Conservation (phyloP, 2,113 vertebrate species). For the Tetraodon nigroviridis region DNA sequence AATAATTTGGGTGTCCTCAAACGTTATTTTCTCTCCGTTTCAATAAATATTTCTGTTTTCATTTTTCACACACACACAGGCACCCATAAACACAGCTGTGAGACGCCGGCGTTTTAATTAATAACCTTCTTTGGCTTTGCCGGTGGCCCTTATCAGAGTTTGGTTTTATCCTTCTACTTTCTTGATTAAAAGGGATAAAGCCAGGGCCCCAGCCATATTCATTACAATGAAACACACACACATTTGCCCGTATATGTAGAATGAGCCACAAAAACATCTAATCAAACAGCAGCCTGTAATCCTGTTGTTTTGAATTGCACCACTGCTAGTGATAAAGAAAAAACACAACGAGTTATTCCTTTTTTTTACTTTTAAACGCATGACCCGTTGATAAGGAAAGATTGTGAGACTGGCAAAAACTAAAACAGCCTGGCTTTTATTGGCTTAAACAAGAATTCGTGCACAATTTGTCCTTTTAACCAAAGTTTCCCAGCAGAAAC, state of each 20-base stretch:
- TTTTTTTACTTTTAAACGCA: too few species aligned
- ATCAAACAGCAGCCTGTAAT: constrained; percentile 62
- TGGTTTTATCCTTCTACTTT: constrained; percentile 54
- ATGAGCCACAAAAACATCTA: constrained; percentile 58
- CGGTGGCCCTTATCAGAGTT: constrained; percentile 43
- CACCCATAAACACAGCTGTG: background rate
- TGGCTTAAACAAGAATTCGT: constrained; percentile 9
- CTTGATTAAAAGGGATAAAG: constrained; percentile 64
- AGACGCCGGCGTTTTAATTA: constrained; percentile 29
- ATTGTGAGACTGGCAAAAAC: too few species aligned
- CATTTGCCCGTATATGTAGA: constrained; percentile 41
- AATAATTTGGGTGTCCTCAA: too few species aligned
- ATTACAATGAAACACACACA: constrained; percentile 45
- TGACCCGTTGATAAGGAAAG: too few species aligned
- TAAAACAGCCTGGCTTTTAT: constrained; percentile 3
- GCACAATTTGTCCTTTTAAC: background rate
- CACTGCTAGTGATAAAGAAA: constrained; percentile 2
- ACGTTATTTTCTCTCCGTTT: too few species aligned
- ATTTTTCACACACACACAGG: background rate
- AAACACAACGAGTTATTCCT: too few species aligned
- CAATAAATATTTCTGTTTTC: background rate
- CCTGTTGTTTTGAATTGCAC: constrained; percentile 61
- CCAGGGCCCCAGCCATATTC: constrained; percentile 45
- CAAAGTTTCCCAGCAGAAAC: background rate
- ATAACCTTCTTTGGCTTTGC: constrained; percentile 37